These are phyloP conservation scores for Drosophila monieri DNA, from an alignment of 2,888 invertebrate species.

Conservation along the genomic window DNA sequence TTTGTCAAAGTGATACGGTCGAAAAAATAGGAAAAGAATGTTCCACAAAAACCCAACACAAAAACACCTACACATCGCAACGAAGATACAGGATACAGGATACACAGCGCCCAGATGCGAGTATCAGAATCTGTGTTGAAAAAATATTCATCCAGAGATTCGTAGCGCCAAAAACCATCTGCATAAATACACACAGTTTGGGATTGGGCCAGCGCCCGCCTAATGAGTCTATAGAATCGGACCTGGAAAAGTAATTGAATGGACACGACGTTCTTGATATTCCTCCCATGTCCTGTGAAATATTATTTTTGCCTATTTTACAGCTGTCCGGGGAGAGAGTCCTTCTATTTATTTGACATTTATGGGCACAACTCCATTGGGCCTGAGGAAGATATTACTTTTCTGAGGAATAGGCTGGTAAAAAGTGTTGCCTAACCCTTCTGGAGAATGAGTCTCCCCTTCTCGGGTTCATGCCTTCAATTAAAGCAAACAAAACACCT, in stretches of 20 bases:
- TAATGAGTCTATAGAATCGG: slow-evolving; percentile 21
- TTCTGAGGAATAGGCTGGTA: not conserved
- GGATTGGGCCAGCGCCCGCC: not conserved
- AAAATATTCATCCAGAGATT: slow-evolving; percentile 41
- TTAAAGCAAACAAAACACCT: not conserved
- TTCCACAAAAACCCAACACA: slow-evolving; percentile 25
- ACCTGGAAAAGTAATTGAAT: not conserved
- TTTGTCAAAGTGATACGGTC: slow-evolving; percentile 77
- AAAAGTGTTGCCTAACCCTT: not conserved
- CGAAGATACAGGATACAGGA: not conserved
- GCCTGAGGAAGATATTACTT: slow-evolving; percentile 21
- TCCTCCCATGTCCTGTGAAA: not conserved
- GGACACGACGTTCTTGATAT: slow-evolving; percentile 1
- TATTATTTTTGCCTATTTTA: slow-evolving; percentile 7
- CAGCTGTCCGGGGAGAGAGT: slow-evolving; percentile 17
- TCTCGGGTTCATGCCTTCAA: not conserved
- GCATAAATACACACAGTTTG: slow-evolving; percentile 57
- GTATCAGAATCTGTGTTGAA: slow-evolving; percentile 33
- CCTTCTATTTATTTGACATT: slow-evolving; percentile 20
- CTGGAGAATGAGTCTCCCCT: not conserved
- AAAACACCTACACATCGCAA: slow-evolving; percentile 14
- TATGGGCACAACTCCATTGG: slow-evolving; percentile 30
- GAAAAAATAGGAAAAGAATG: slow-evolving; percentile 45
- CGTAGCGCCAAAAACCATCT: slow-evolving; percentile 54
- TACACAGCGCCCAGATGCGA: slow-evolving; percentile 14